Evolutionary conservation across 2,888 invertebrate genomes (phyloP), one percentile per base, ranked within the genome.

Genomic region (Pollenia angustigena): DNA sequence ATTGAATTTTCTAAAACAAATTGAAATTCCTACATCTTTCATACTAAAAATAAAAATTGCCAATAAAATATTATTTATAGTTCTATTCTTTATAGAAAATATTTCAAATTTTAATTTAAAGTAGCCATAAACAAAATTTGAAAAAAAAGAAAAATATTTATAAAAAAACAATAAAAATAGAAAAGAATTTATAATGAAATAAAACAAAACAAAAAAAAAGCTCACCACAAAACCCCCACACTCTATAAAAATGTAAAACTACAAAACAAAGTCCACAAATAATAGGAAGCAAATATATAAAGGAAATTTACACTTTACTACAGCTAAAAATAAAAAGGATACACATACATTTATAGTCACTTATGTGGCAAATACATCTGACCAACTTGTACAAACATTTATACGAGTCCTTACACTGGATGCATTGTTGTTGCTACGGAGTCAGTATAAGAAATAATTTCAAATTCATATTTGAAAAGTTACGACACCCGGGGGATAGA

Each of bases 391-490:
- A 56, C n/a, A 69, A 14, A 44, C 16, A 56, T 50, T 23, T 23
- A 54, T n/a, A 71, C 44, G 11, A 40, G 32, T 40, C 11, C 44
- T 32, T 50, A 42, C 12, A 12, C 52, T 14, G 64, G 4, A 58
- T 69, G 50, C 23, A 58, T 46, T 62, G 54, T 64, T 42, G 81
- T 81, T 81, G 62, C 69, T 80, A 50, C 48, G 32, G 32, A 32
- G 32, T 32, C 62, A 64, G 46, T 48, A 81, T 76, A 85, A 88
- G 88, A 91, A 92, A 92, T 91, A 91, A 92, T 92, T 92, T 92
- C 91, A 91, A 92, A 93, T 93, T 93, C 93, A 93, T 93, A 93
- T 92, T 92, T 93, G 91, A 91, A 90, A 91, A 91, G 90, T 91
- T 92, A 93, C 92, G 92, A 91, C 90, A 92, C 93, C 91, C 93